phyloP scores from a whole-genome alignment of 2,888 invertebrate species.

The Oscheius sp. region DNA sequence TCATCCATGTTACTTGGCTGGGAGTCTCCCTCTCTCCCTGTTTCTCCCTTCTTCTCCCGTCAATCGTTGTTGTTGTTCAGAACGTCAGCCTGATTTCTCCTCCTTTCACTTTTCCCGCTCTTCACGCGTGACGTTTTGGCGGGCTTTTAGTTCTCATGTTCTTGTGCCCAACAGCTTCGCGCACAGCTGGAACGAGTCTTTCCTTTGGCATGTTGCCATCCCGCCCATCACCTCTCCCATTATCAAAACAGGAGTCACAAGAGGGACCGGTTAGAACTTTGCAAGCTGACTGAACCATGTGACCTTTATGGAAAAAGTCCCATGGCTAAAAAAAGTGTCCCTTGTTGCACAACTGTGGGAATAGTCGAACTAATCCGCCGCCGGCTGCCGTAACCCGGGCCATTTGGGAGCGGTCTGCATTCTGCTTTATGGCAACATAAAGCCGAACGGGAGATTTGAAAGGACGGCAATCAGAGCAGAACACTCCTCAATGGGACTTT shows the following conservation, averaged over 20 bases:
- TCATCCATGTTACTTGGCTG: not conserved
- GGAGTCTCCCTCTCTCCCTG: not conserved
- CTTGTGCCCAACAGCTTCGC: slow-evolving; percentile 12
- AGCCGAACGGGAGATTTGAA: not conserved
- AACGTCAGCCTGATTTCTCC: not conserved
- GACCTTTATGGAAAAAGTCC: not conserved
- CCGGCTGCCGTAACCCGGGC: slow-evolving; percentile 12
- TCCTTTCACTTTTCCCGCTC: slow-evolving; percentile 32
- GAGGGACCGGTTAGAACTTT: not conserved
- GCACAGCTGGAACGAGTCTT: slow-evolving; percentile 22
- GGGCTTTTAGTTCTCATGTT: slow-evolving; percentile 36
- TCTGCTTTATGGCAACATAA: too few species aligned
- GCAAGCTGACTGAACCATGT: not conserved
- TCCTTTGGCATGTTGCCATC: slow-evolving; percentile 22
- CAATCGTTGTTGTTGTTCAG: not conserved
- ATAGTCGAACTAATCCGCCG: not conserved
- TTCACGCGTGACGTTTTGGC: slow-evolving; percentile 30
- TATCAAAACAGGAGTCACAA: slow-evolving; percentile 4
- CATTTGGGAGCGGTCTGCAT: slow-evolving; percentile 14
- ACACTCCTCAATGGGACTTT: not conserved
- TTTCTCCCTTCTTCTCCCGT: slow-evolving; percentile 1
- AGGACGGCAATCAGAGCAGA: slow-evolving; percentile 19
- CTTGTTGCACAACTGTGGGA: too few species aligned
- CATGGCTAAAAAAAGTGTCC: not conserved
- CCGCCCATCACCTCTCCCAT: not conserved